Evolutionary conservation across 2,113 vertebrate genomes (phyloP).

Genomic region (Nesoenas mayeri): DNA sequence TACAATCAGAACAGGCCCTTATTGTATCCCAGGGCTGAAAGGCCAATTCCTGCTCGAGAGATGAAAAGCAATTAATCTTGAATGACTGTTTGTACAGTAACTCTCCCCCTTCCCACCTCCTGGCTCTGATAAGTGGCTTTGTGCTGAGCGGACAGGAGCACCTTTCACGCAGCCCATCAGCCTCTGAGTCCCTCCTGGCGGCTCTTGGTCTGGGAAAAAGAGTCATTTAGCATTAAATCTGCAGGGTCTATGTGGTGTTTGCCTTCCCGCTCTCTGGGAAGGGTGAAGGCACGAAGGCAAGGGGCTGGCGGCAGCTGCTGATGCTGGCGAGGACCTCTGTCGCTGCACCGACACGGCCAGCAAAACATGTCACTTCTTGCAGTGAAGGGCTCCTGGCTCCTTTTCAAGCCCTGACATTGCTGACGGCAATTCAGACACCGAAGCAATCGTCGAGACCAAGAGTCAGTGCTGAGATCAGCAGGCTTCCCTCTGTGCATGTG

Average conservation of each 20-base stretch:
- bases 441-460: rapidly evolving
- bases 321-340: neutral
- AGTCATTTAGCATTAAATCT: neutral
- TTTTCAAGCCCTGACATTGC: neutral
- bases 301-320: constrained; percentile 5
- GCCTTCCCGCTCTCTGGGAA: neutral
- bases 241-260: neutral
- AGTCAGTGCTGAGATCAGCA: neutral
- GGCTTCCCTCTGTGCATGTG: neutral
- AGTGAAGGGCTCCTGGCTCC: neutral
- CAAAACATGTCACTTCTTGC: neutral
- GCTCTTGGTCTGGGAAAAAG: neutral
- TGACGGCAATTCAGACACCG: neutral
- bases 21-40: constrained; percentile 50
- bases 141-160: constrained; percentile 20
- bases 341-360: neutral
- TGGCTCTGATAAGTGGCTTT: constrained; percentile 28
- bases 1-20: constrained; percentile 39
- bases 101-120: constrained; percentile 47
- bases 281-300: neutral
- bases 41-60: constrained; percentile 16
- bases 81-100: constrained; percentile 55
- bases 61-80: constrained; percentile 67
- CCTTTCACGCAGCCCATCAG: constrained; percentile 30
- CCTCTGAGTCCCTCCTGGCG: neutral